Evolutionary conservation across 2,888 invertebrate species (phyloP), one percentile per base, ranked within the genome.

Genomic region (Pseudococcus viburni): DNA sequence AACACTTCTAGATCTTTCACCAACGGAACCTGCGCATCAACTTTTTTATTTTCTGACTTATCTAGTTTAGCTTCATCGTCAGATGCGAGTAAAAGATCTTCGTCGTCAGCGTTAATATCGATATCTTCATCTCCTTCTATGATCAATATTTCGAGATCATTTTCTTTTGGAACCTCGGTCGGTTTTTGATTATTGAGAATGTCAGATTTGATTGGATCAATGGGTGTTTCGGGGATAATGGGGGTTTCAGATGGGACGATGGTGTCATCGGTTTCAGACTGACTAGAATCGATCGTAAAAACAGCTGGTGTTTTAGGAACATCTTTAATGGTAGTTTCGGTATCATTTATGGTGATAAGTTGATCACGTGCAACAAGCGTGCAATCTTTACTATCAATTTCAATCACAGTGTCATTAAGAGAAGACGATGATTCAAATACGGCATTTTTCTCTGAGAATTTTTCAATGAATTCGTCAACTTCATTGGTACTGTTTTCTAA

Each of bases 101-200:
- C 88, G n/a, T 88, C 88, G 9, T 85, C 46, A 6, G 19, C 6
- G 46, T 51, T 88, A 9, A 73, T 51, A 22, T 84, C 85, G 33
- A 42, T 17, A 26, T 33, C 39, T 1, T 88, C 88, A 12, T 88
- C 88, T 15, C 51, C 88, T 55, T 22, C 83, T n/a, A 88, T 80
- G 39, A 83, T 88, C n/a, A 88, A 55, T 59, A 80, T 88, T 39
- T 88, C 88, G 2, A 51, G 59, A 88, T 88, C 88, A 46, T 83
- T 88, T 33, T 55, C 51, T 55, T 83, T 80, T 9, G 80, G 46
- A 33, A 39, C 5, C 0, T 73, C 73, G 9, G 4, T 11, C 15
- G n/a, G 0, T 39, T 39, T 77, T 77, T 77, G 77, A 83, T 42
- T 83, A 46, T 46, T 26, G n/a, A 19, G 11, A 9, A 46, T 8